Base-by-base conservation (phyloP, 2,113 vertebrate species). In the Entomyzon cyanotis region DNA sequence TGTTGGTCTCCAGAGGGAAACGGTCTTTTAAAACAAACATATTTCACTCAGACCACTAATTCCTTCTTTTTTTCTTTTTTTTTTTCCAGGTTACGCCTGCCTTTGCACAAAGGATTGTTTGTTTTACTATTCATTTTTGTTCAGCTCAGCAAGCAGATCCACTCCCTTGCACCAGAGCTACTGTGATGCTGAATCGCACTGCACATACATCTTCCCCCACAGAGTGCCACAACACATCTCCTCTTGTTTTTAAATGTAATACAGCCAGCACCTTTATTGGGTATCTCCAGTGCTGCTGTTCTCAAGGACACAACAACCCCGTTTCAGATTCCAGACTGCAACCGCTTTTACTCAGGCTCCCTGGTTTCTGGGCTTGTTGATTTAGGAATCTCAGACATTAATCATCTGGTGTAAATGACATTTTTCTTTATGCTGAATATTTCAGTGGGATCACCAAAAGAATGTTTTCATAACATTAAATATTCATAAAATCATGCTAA, bases 401-500 rank as follows among this genome's bases (percentile, higher is more conserved):
- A 55, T 92, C 71, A 74, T 80, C 35, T 74, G 63, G 13, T 67
- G 22, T 77, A 95, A 93, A 88, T 76, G 55, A 67, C 68, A 53
- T 95, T 95, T 89, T 77, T 83, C 89, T 79, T 62, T 71, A 39
- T 65, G 33, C 8, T 93, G 67, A 94, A 85, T 95, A 86, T 94
- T 96, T 95, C 55, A 90, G 18, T 33, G 52, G 41, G 39, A 91
- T 89, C 46, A 84, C 37, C 80, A 63, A 86, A 93, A 49, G 2
- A 76, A 68, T 90, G 49, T 84, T 95, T 93, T 88, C 62, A 33
- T 59, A 83, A 8, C 14, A 83, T 93, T 73, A 93, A 96, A 85
- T 86, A 94, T 94, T 96, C 35, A 95, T 95, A 85, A 94, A 95
- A 90, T 89, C 49, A 55, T 58, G 35, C 35, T 85, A 73, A 94